Percentiles rank a stretch among this genome's conserved stretches.
Conservation (phyloP, 2,888 invertebrate genomes). For the Chrysolina haemoptera region DNA sequence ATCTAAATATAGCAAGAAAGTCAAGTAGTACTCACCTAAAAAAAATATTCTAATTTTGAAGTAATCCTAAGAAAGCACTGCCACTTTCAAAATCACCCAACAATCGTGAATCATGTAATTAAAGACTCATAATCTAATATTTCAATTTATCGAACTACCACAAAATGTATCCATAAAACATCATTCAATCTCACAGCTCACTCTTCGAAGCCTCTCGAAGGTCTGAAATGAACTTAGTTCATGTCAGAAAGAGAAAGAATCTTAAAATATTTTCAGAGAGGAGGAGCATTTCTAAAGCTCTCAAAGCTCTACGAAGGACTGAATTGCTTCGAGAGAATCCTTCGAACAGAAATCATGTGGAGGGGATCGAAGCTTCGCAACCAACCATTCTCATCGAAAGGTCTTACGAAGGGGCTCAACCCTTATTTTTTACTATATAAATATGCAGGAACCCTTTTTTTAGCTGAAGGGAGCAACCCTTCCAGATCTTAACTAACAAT, state of each 20-base stretch:
- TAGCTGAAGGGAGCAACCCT: slow-evolving; percentile 40
- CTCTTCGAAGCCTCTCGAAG: slow-evolving; percentile 11
- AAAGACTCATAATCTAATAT: background rate
- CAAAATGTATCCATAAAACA: background rate
- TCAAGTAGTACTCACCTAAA: background rate
- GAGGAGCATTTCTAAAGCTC: slow-evolving; percentile 64
- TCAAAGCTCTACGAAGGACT: slow-evolving; percentile 52
- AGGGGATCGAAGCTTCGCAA: slow-evolving; percentile 46
- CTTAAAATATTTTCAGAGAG: slow-evolving; percentile 55
- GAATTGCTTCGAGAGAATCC: slow-evolving; percentile 43
- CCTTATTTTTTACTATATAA: slow-evolving; percentile 49
- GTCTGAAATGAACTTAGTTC: slow-evolving; percentile 5
- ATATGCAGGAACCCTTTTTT: slow-evolving; percentile 45
- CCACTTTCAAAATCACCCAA: background rate
- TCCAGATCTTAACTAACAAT: background rate
- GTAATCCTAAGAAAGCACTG: background rate
- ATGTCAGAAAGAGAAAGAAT: slow-evolving; percentile 1
- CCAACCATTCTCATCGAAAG: slow-evolving; percentile 42
- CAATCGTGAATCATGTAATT: background rate
- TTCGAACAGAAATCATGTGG: slow-evolving; percentile 48
- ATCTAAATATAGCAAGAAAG: background rate
- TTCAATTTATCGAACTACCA: background rate
- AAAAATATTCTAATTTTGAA: background rate
- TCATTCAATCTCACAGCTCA: background rate
- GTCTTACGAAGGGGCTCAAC: slow-evolving; percentile 50